A percentile compares a stretch with the other conserved stretches of the same genome.
Evolutionary conservation across 2,888 invertebrate species (phyloP).

Genomic region (Ennomos quercinarius): DNA sequence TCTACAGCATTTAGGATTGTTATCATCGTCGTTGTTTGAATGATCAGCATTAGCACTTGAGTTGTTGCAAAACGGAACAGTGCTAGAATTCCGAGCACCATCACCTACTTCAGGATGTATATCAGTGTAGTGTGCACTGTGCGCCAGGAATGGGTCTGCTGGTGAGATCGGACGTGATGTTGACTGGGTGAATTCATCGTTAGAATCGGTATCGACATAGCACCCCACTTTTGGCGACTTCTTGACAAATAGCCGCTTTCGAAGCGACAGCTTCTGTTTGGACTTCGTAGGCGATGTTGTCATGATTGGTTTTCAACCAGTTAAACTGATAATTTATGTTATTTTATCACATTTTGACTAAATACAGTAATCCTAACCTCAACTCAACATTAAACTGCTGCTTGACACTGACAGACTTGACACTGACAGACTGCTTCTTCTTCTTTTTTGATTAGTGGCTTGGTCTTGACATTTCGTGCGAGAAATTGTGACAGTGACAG

Average conservation of each 20-base stretch:
- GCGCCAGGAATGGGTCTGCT: slow-evolving; percentile 78
- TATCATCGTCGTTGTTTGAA: slow-evolving; percentile 65
- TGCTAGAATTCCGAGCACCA: slow-evolving; percentile 53
- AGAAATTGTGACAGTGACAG: slow-evolving; percentile 29
- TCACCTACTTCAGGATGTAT: slow-evolving; percentile 55
- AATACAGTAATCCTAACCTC: slow-evolving; percentile 79
- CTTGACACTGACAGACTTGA: slow-evolving; percentile 49
- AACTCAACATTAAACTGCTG: slow-evolving; percentile 50
- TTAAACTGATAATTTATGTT: slow-evolving; percentile 72
- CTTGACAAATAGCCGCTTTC: slow-evolving; percentile 80
- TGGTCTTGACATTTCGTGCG: slow-evolving; percentile 1
- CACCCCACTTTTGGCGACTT: slow-evolving; percentile 84
- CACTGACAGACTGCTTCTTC: too few relatives aligned
- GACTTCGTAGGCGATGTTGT: slow-evolving; percentile 79
- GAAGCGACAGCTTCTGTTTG: slow-evolving; percentile 80
- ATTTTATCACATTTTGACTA: slow-evolving; percentile 81
- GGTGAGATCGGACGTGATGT: slow-evolving; percentile 79
- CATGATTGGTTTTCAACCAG: slow-evolving; percentile 74
- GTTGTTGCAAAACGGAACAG: slow-evolving; percentile 57
- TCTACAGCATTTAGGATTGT: slow-evolving; percentile 73
- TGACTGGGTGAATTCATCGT: slow-evolving; percentile 74
- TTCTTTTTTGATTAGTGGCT: slow-evolving; percentile 50
- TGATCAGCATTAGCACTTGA: slow-evolving; percentile 52
- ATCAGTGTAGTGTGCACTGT: slow-evolving; percentile 68
- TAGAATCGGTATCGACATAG: slow-evolving; percentile 79